Evolutionary conservation across 2,888 invertebrate genomes (phyloP).

Genomic region (Sepioteuthis lessoniana): DNA sequence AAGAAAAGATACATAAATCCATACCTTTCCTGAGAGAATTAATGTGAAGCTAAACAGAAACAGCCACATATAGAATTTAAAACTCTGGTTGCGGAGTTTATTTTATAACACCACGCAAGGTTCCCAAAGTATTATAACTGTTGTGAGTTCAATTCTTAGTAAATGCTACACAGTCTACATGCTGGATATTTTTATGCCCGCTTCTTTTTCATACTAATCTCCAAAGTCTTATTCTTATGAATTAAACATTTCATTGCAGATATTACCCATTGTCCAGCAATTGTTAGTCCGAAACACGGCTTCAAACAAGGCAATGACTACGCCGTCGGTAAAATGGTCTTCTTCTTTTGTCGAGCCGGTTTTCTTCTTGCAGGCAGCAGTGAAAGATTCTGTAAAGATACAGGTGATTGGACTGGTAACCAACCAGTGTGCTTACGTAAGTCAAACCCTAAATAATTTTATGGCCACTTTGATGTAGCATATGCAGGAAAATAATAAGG

Average conservation of each 20-base stretch:
- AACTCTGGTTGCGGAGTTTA: no score
- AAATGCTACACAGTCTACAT: no score
- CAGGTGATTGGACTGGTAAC: conserved; percentile 63
- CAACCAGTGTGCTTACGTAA: conserved; percentile 59
- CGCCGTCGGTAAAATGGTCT: conserved; percentile 54
- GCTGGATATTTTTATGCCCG: no score
- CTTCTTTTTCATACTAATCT: neutral
- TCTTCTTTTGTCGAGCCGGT: conserved; percentile 56
- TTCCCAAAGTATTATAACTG: no score
- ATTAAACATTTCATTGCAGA: conserved; percentile 48
- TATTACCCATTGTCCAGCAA: conserved; percentile 54
- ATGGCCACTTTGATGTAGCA: no score
- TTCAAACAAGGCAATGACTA: conserved; percentile 52
- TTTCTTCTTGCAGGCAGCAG: conserved; percentile 58
- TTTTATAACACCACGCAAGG: no score
- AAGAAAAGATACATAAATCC: no score
- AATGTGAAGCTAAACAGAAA: no score
- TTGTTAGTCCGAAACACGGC: conserved; percentile 53
- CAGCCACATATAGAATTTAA: no score
- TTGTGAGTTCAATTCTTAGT: no score
- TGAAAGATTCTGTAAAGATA: conserved; percentile 59
- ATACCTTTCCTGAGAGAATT: no score
- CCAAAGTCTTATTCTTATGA: neutral
- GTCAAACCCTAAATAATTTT: neutral
- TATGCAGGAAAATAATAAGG: no score